Evolutionary conservation across 2,113 vertebrate genomes (phyloP).

Genomic region (Albula goreensis): DNA sequence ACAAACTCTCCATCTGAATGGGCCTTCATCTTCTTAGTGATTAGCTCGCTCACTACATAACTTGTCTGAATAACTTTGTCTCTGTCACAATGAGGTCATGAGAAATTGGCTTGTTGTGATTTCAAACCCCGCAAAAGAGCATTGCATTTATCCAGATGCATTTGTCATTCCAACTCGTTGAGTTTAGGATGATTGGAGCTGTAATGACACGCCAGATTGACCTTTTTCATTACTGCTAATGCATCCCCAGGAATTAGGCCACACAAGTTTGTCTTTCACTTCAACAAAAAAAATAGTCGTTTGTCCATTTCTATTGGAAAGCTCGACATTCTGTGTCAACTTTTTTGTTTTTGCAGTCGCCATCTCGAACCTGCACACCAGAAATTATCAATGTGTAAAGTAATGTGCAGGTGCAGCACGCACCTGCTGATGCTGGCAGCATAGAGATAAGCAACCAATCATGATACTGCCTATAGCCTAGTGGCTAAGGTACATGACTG

Average conservation of each 20-base stretch:
- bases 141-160: slow-evolving; percentile 38
- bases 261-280: slow-evolving; percentile 27
- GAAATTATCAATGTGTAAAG: too few relatives aligned
- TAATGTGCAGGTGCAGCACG: too few relatives aligned
- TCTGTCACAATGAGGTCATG: slow-evolving; percentile 9
- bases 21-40: slow-evolving; percentile 35
- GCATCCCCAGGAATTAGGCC: slow-evolving; percentile 21
- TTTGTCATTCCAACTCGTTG: slow-evolving; percentile 33
- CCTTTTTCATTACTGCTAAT: slow-evolving; percentile 36
- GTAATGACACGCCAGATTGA: slow-evolving; percentile 37
- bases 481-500: too few relatives aligned
- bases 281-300: slow-evolving; percentile 29
- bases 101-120: slow-evolving; percentile 28
- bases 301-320: slow-evolving; percentile 43
- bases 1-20: slow-evolving; percentile 31
- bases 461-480: too few relatives aligned
- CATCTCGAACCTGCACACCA: too few relatives aligned
- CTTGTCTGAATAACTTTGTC: slow-evolving; percentile 36
- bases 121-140: slow-evolving; percentile 31
- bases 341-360: slow-evolving; percentile 30
- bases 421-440: too few relatives aligned
- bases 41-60: slow-evolving; percentile 40
- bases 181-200: slow-evolving; percentile 43
- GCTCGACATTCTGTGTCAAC: slow-evolving; percentile 31
- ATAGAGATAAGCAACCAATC: too few relatives aligned